Percentiles rank a stretch among this genome's conserved stretches.
These are phyloP conservation scores for Grammomys surdaster DNA, from an alignment of 2,113 vertebrate genomes.

Conservation along the genomic window DNA sequence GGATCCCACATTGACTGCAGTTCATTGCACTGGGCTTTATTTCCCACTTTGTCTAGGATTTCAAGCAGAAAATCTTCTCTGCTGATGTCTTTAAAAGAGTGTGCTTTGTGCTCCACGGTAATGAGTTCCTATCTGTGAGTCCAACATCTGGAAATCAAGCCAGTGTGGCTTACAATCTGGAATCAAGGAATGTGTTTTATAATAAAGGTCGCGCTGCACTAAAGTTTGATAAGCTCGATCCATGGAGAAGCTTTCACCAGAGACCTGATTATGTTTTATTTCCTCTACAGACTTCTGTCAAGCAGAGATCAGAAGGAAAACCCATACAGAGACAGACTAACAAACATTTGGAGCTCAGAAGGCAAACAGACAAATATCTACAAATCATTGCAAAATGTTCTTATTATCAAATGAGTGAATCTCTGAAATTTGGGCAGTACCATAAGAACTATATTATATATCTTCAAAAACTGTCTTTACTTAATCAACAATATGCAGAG, in stretches of 20 bases:
- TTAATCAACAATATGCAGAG: not conserved
- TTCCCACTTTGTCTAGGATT: slow-evolving; percentile 49
- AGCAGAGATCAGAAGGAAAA: not conserved
- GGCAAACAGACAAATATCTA: not conserved
- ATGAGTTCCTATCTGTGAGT: slow-evolving; percentile 34
- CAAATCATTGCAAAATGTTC: not conserved
- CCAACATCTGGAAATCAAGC: slow-evolving; percentile 44
- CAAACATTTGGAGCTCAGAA: not conserved
- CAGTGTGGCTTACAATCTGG: not conserved
- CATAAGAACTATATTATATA: not conserved
- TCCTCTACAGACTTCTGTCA: not conserved
- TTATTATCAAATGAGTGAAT: not conserved
- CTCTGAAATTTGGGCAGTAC: not conserved
- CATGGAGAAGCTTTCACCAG: not conserved
- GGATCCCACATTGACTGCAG: not conserved
- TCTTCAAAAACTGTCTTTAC: not conserved
- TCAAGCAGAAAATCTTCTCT: slow-evolving; percentile 72
- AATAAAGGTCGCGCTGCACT: not conserved
- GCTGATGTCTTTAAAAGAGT: slow-evolving; percentile 26
- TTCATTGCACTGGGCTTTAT: slow-evolving; percentile 27
- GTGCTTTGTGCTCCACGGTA: not conserved
- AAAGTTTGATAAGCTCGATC: not conserved
- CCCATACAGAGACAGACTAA: not conserved
- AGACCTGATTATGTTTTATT: not conserved
- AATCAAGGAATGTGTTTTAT: not conserved